phyloP scores from a whole-genome alignment of 1,140 invertebrate species.

The Trichonephila inaurata region DNA sequence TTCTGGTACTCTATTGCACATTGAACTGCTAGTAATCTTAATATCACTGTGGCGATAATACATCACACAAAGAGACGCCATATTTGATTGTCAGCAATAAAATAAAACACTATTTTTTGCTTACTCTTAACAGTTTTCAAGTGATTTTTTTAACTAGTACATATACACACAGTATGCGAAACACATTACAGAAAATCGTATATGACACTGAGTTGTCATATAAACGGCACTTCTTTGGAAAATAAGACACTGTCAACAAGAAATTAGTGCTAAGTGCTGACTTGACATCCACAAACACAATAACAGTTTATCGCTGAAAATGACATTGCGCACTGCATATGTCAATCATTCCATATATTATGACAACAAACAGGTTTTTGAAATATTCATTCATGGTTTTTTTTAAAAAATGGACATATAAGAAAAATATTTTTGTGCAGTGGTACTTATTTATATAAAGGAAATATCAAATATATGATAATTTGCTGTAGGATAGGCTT shows the following conservation, averaged over 20 bases:
- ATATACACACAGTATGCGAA: conserved; percentile 53
- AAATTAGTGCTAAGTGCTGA: conserved; percentile 75
- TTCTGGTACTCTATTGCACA: conserved; percentile 28
- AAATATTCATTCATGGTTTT: conserved; percentile 20
- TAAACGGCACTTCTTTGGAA: conserved; percentile 72
- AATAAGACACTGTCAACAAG: conserved; percentile 74
- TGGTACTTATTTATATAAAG: neutral
- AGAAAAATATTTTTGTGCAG: conserved; percentile 22
- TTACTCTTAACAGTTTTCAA: conserved; percentile 33
- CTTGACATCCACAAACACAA: conserved; percentile 56
- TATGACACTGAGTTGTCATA: conserved; percentile 65
- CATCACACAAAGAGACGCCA: conserved; percentile 50
- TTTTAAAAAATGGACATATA: neutral
- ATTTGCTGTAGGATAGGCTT: neutral
- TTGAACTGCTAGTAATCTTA: conserved; percentile 25
- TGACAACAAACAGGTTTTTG: conserved; percentile 64
- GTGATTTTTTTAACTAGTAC: conserved; percentile 15
- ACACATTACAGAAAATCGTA: conserved; percentile 59
- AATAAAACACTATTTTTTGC: conserved; percentile 41
- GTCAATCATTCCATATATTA: conserved; percentile 51
- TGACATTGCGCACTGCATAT: conserved; percentile 9
- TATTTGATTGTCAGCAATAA: conserved; percentile 74
- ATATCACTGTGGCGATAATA: conserved; percentile 64
- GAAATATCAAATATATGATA: neutral
- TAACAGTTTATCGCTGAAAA: conserved; percentile 58